Evolutionary conservation across 2,113 vertebrate genomes (phyloP).

Genomic region (Ceyx margarethae): DNA sequence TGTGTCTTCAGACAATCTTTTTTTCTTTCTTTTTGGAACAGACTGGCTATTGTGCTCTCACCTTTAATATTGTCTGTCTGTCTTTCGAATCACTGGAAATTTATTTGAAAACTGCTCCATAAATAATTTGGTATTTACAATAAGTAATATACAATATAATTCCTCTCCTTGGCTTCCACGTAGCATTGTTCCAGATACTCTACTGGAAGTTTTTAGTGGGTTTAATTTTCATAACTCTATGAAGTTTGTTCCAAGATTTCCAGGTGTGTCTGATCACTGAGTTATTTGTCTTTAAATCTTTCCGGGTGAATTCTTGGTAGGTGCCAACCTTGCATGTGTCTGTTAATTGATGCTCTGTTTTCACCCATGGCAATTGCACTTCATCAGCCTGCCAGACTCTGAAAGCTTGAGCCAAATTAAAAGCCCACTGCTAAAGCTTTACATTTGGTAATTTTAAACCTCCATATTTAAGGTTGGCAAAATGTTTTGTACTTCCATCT

Average conservation of each 20-base stretch:
- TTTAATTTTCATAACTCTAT: slow-evolving; percentile 65
- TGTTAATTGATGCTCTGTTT: slow-evolving; percentile 71
- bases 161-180: slow-evolving; percentile 15
- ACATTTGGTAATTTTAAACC: slow-evolving; percentile 50
- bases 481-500: slow-evolving; percentile 23
- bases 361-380: slow-evolving; percentile 67
- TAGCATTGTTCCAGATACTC: slow-evolving; percentile 27
- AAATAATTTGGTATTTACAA: slow-evolving; percentile 45
- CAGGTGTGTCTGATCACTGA: slow-evolving; percentile 68
- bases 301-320: slow-evolving; percentile 63
- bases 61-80: neutral
- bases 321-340: slow-evolving; percentile 64
- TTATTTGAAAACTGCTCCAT: slow-evolving; percentile 17
- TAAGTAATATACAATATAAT: neutral
- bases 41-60: neutral
- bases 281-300: slow-evolving; percentile 70
- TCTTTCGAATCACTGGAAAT: neutral
- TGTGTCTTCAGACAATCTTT: neutral
- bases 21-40: neutral
- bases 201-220: slow-evolving; percentile 51
- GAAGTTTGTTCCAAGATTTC: slow-evolving; percentile 71
- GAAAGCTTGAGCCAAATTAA: slow-evolving; percentile 61
- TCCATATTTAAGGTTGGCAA: slow-evolving; percentile 44
- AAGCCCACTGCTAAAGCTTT: slow-evolving; percentile 55
- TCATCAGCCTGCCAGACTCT: slow-evolving; percentile 61